Evolutionary conservation across 1,140 invertebrate species (phyloP).

Genomic region (Drosophila nasuta): DNA sequence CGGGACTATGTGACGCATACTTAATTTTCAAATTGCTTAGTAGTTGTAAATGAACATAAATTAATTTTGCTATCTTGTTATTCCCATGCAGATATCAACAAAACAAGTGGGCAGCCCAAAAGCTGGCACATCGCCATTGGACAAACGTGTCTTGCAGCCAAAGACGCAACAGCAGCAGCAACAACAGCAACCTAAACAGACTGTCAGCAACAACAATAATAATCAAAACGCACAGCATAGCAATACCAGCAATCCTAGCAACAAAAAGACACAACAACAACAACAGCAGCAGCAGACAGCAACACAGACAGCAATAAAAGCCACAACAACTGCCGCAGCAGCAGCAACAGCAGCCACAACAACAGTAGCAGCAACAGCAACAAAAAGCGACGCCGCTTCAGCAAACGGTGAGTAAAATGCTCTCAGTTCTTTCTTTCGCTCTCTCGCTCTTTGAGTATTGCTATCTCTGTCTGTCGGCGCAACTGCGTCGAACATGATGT

Average conservation of each 20-base stretch:
- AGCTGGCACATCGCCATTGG: conserved; percentile 77
- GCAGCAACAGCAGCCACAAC: conserved; percentile 35
- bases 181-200: conserved; percentile 60
- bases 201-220: conserved; percentile 50
- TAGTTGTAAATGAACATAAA: conserved; percentile 4
- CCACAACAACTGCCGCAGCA: conserved; percentile 49
- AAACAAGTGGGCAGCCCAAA: conserved; percentile 81
- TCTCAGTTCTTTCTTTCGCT: conserved; percentile 6
- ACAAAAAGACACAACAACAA: conserved; percentile 65
- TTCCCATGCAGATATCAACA: conserved; percentile 78
- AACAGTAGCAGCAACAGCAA: conserved; percentile 26
- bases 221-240: conserved; percentile 52
- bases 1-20: not conserved
- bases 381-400: conserved; percentile 45
- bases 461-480: conserved; percentile 24
- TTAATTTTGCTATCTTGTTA: conserved; percentile 18
- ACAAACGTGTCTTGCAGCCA: conserved; percentile 85
- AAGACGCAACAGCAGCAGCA: conserved; percentile 76
- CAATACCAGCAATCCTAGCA: conserved; percentile 38
- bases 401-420: conserved; percentile 63
- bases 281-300: conserved; percentile 51
- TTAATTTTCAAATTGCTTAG: conserved; percentile 4
- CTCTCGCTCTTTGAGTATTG: not conserved
- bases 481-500: conserved; percentile 35
- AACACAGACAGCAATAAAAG: conserved; percentile 43